A percentile compares a stretch with the other conserved stretches of the same genome.
Evolutionary conservation across 2,797 vertebrate species (phyloP).

Genomic region (Bovichtus diacanthus): DNA sequence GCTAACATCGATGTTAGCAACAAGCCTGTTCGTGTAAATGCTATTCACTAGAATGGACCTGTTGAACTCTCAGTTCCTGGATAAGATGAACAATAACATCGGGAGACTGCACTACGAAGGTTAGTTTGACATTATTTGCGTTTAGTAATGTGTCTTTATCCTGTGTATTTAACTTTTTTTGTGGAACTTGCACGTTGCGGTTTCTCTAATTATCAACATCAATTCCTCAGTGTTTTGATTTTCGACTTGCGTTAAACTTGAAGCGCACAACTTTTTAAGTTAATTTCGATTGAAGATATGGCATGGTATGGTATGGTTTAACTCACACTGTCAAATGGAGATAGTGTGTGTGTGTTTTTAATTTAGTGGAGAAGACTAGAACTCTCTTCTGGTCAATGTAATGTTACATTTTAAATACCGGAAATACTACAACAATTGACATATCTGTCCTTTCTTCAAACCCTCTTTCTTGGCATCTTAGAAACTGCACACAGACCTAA

Average conservation of each 20-base stretch:
- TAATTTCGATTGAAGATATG: neutral
- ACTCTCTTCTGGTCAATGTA: neutral
- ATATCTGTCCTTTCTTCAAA: neutral
- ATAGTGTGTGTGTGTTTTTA: neutral
- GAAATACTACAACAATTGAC: neutral
- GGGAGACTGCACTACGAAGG: constrained; percentile 96
- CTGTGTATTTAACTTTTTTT: neutral
- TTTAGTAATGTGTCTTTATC: too few relatives aligned
- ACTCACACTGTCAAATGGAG: neutral
- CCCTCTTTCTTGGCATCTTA: neutral
- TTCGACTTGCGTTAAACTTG: neutral
- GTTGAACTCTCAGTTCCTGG: constrained; percentile 97
- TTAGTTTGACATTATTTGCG: constrained; percentile 50
- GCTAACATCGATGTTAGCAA: constrained; percentile 85
- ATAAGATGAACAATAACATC: constrained; percentile 99
- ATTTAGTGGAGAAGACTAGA: neutral
- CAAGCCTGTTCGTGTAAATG: constrained; percentile 90
- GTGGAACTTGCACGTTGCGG: neutral
- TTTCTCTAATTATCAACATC: neutral
- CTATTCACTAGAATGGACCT: constrained; percentile 97
- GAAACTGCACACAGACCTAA: neutral
- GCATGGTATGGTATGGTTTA: neutral
- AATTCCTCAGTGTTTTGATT: constrained; percentile 16
- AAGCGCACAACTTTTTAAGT: neutral
- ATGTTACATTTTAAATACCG: neutral